Evolutionary conservation across 35 echinoderm and acorn worm genomes (phyloP), one percentile per base, ranked within the genome.

Genomic region (Chiridota heheva): DNA sequence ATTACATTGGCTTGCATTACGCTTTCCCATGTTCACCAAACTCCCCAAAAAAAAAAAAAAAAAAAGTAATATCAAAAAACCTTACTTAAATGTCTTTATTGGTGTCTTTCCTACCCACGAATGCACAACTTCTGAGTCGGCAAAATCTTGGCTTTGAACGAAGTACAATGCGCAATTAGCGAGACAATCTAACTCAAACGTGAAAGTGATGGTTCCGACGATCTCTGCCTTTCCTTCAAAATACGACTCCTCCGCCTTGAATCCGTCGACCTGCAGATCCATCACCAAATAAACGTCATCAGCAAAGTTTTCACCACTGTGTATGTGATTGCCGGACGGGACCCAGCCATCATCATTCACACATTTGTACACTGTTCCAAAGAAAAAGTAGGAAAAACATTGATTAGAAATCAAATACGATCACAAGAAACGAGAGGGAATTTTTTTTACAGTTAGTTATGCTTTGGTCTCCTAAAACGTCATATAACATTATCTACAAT

Each of bases 281-380:
- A 98, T 81, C 40, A 98, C 62, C 0, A 98, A 89, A 70, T 98
- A 98, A 36, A 81, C 95, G 36, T 92, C 89, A 46, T 98, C 95
- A 0, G 88, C 80, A 24, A 88, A 89, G 37, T 84, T 89, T 39
- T 88, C 67, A 18, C 89, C 89, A 31, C 84, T 91, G 66, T 98
- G 95, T 6, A 98, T 92, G 73, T 85, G 72, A 42, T 85, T 69
- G 25, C 76, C 89, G 0, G 88, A 63, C 4, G 86, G 60, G 15
- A 85, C 40, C 95, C 95, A 98, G 25, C 95, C 95, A 15, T 74
- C 68, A 6, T 86, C 63, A 2, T 47, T 44, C 15, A 84, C 60
- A 82, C 90, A 92, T 20, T 84, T 84, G 82, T 81, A 73, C 20
- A 55, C 84, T 87, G 64, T 7, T 42, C 10, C 44, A 40, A 22